Conservation (phyloP, 2,888 invertebrate species). For the Hofmannophila pseudospretella region DNA sequence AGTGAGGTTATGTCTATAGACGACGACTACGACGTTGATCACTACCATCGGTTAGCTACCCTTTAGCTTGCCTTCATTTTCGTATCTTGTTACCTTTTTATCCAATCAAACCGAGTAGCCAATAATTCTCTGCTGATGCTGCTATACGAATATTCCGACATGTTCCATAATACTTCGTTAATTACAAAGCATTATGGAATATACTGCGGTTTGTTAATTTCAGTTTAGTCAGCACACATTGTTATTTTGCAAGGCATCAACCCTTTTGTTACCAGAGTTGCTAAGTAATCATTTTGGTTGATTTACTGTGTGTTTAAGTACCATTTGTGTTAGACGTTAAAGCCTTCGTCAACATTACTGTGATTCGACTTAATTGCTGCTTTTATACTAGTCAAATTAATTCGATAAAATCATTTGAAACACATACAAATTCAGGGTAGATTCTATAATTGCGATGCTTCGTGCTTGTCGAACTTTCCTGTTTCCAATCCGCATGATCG, state of each 20-base stretch:
- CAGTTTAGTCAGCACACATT: slow-evolving; percentile 17
- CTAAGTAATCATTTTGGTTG: not conserved
- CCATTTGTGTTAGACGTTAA: no score
- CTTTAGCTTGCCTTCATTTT: no score
- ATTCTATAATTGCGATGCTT: no score
- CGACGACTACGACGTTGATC: no score
- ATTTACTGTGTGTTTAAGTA: not conserved
- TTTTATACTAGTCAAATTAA: not conserved
- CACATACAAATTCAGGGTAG: no score
- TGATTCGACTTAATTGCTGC: not conserved
- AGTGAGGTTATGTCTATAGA: no score
- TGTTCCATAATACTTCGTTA: slow-evolving; percentile 55
- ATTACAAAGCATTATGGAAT: slow-evolving; percentile 60
- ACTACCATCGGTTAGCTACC: no score
- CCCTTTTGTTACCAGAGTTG: not conserved
- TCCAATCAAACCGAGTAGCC: no score
- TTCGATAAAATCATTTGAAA: no score
- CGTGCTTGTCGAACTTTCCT: no score
- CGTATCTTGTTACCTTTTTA: no score
- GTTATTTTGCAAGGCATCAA: not conserved
- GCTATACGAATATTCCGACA: slow-evolving; percentile 53
- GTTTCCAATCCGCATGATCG: no score
- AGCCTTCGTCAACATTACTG: not conserved
- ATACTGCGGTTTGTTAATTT: slow-evolving; percentile 53
- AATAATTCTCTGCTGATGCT: slow-evolving; percentile 55